These are phyloP conservation scores for Rotaria macrura DNA, from an alignment of 2,888 invertebrate species.

Conservation along the genomic window DNA sequence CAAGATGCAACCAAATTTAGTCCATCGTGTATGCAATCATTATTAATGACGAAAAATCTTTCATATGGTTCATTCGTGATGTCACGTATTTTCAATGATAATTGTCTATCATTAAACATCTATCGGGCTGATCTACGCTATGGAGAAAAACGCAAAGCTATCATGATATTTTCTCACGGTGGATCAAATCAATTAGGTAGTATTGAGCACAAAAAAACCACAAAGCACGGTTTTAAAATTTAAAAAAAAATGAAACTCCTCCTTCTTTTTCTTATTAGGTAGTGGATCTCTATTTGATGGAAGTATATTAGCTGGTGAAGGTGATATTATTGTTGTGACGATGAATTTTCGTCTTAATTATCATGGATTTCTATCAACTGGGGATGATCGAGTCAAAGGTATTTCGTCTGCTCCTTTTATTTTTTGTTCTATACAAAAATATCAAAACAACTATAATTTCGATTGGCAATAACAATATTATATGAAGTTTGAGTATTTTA, in stretches of 20 bases:
- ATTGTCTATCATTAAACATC: constrained; percentile 6
- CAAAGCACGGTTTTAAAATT: too few species aligned
- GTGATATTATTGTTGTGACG: constrained; percentile 17
- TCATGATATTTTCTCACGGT: not conserved
- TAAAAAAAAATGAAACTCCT: not conserved
- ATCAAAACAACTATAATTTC: too few species aligned
- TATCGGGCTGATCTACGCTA: not conserved
- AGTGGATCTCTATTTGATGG: constrained; percentile 12
- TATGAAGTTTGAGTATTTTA: not conserved
- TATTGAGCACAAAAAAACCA: not conserved
- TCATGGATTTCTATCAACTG: not conserved
- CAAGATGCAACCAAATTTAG: not conserved
- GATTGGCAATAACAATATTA: too few species aligned
- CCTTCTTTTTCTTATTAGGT: not conserved
- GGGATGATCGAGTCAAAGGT: not conserved
- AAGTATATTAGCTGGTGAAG: constrained; percentile 12
- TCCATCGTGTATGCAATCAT: not conserved
- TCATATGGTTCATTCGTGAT: not conserved
- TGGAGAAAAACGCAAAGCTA: not conserved
- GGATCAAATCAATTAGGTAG: not conserved
- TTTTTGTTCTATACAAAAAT: too few species aligned
- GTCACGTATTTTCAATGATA: not conserved
- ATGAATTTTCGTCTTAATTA: constrained; percentile 1
- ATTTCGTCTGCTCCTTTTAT: too few species aligned
- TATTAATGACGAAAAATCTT: not conserved